A percentile compares a stretch with the other conserved stretches of the same genome.
These are phyloP conservation scores for Platichthys stellatus DNA, from an alignment of 2,113 vertebrate genomes.

Conservation along the genomic window DNA sequence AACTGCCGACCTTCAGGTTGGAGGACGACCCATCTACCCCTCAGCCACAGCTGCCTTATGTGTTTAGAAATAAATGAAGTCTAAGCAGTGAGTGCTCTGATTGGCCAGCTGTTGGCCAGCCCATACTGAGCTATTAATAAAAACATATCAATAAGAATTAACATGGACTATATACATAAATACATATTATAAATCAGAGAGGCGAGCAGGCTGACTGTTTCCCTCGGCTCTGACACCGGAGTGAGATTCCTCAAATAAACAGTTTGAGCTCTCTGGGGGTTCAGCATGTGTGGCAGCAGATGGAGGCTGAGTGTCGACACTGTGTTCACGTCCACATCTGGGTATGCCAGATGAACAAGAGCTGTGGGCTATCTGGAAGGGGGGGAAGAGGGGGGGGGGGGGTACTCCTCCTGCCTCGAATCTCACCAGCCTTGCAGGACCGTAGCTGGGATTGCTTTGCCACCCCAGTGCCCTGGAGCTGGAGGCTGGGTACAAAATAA, in stretches of 20 bases:
- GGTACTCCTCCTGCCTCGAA: too few species aligned
- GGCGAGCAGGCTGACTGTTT: not conserved
- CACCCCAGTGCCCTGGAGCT: not conserved
- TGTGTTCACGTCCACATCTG: conserved; percentile 23
- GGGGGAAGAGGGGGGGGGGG: not conserved
- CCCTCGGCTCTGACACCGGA: conserved; percentile 5
- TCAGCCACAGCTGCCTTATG: too few species aligned
- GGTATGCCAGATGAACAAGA: conserved; percentile 26
- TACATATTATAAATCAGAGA: not conserved
- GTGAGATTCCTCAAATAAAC: conserved; percentile 21
- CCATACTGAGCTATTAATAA: too few species aligned
- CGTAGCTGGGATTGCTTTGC: not conserved
- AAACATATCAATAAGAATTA: too few species aligned
- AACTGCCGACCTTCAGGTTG: too few species aligned
- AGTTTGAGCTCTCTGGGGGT: not conserved
- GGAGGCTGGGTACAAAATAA: not conserved
- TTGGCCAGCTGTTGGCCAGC: not conserved
- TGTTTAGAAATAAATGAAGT: not conserved
- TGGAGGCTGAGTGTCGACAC: not conserved
- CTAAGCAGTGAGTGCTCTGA: not conserved
- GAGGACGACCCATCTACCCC: too few species aligned
- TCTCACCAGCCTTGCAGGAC: conserved; percentile 7
- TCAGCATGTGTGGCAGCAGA: conserved; percentile 33
- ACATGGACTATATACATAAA: too few species aligned
- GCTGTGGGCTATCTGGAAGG: not conserved